Evolutionary conservation across 2,888 invertebrate species (phyloP), one percentile per base, ranked within the genome.

Genomic region (Xestobium rufovillosum): DNA sequence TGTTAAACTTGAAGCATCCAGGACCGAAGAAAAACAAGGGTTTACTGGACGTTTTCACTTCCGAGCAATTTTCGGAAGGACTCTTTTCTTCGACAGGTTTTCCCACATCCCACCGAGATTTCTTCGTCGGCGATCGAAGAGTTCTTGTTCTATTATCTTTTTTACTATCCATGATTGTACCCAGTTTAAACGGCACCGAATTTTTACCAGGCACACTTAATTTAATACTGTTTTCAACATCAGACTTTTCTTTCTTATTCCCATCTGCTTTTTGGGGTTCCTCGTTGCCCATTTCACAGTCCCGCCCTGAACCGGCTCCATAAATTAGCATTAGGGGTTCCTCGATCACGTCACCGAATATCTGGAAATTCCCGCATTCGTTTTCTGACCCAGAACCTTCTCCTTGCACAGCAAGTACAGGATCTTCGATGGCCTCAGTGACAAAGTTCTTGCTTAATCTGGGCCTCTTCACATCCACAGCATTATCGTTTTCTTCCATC

Each of bases 251-350:
- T 13, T 47, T 41, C 4, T 34, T 36, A 14, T 37, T 39, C 6
- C 28, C 27, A 6, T 29, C 23, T 13, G 4, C 13, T 4, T 10
- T 44, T 16, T 60, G 55, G 28, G 63, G 60, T 2, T 55, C 59
- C 3, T 69, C 75, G 63, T 86, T 87, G 1, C 86, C 87, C 3
- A 83, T 82, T 39, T 80, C 69, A 57, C 83, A 85, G 15, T 82
- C 80, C 12, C 60, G 66, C 3, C 88, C 89, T 49, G 64, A 72
- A 26, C 88, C 89, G 53, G 77, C 77, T 1, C 85, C 86, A 49
- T 69, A 72, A 55, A 87, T 70, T 60, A 72, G 76, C 67, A 82
- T 69, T 3, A 80, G 65, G 12, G 83, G 82, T 55, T 86, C 86
- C 61, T 82, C 80, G 51, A 85, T 80, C 32, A 75, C 74, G 52